phyloP scores from a whole-genome alignment of 2,113 vertebrate genomes.

The Mormyrus iriodes region DNA sequence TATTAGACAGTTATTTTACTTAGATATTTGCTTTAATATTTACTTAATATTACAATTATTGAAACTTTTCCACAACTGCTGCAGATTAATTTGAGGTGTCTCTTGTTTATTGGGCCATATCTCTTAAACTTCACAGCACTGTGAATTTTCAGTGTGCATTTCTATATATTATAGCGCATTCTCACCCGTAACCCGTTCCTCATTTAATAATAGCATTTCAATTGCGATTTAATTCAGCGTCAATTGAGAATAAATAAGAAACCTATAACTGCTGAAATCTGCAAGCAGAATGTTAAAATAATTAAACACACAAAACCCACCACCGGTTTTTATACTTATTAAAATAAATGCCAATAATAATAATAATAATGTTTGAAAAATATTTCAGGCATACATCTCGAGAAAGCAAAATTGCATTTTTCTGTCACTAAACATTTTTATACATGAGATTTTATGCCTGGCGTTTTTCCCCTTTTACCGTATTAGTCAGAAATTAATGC shows the following conservation, averaged over 20 bases:
- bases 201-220: not conserved
- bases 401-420: not conserved
- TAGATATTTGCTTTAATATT: not conserved
- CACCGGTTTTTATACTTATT: not conserved
- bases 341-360: not conserved
- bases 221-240: not conserved
- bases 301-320: not conserved
- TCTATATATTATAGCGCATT: not conserved
- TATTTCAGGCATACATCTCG: not conserved
- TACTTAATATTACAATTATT: not conserved
- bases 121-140: not conserved
- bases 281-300: not conserved
- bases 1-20: not conserved
- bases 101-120: not conserved
- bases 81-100: not conserved
- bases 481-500: not conserved
- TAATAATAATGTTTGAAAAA: not conserved
- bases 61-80: not conserved
- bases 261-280: not conserved
- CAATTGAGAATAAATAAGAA: not conserved
- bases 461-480: not conserved
- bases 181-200: not conserved
- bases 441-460: not conserved
- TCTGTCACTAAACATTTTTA: not conserved
- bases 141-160: not conserved